Evolutionary conservation across 2,113 vertebrate genomes (phyloP).

Genomic region (Nettapus auritus): DNA sequence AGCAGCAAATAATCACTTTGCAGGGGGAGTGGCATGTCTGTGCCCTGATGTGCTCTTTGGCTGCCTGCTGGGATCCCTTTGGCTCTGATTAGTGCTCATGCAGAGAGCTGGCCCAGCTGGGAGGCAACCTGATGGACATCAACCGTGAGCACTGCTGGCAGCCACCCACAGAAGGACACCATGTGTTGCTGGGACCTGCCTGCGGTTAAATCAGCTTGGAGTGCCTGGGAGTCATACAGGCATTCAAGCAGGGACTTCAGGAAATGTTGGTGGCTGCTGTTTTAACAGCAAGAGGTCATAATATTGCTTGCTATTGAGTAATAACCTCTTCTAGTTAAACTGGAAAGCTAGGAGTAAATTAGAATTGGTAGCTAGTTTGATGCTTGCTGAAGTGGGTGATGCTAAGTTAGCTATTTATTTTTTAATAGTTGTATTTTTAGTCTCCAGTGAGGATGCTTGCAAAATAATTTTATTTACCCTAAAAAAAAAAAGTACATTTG

Average conservation of each 20-base stretch:
- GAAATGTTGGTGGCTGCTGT: neutral
- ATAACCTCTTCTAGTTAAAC: neutral
- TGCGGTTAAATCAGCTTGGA: neutral
- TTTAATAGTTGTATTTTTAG: neutral
- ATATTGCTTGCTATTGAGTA: neutral
- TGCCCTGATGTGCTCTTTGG: neutral
- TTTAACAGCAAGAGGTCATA: neutral
- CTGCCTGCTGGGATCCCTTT: neutral
- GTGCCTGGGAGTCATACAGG: neutral
- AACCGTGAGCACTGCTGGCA: neutral
- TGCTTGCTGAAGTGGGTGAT: neutral
- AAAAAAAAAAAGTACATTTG: accelerated
- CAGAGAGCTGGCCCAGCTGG: neutral
- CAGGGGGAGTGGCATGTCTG: accelerated
- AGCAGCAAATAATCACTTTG: neutral
- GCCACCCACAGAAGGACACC: neutral
- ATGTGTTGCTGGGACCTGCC: neutral
- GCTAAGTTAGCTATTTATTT: neutral
- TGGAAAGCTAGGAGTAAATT: neutral
- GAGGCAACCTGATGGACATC: neutral
- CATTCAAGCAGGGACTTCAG: neutral
- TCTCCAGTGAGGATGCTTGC: neutral
- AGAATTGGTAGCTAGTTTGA: neutral
- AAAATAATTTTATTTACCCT: neutral
- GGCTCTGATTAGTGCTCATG: neutral